These are phyloP conservation scores for Empidonax traillii DNA, from an alignment of 2,113 vertebrate genomes.

Conservation along the genomic window DNA sequence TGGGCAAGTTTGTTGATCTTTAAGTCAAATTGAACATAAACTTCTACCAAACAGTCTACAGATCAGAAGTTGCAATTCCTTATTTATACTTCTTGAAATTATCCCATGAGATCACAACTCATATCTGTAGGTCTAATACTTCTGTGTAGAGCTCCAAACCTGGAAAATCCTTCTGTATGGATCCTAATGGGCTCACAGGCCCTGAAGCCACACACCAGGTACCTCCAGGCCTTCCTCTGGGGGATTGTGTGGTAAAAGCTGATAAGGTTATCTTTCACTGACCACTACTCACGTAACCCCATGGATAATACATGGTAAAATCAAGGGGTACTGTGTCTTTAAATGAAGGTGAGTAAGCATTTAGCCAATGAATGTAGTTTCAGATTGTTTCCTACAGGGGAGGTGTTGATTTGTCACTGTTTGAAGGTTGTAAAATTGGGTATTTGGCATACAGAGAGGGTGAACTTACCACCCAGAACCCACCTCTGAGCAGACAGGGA, in stretches of 20 bases:
- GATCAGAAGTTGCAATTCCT: background rate
- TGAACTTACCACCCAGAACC: background rate
- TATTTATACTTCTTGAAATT: background rate
- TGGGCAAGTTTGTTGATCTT: background rate
- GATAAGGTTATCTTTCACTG: background rate
- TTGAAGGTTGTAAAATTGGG: background rate
- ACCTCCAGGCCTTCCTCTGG: background rate
- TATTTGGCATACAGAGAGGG: background rate
- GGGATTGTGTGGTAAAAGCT: accelerated
- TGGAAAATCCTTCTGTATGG: background rate
- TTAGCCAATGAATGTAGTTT: background rate
- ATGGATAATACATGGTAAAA: background rate
- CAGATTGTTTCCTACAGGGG: background rate
- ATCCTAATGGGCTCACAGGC: background rate
- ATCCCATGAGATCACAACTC: background rate
- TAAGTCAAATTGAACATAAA: background rate
- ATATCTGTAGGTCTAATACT: background rate
- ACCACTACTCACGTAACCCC: background rate
- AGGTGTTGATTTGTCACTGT: background rate
- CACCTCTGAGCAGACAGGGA: background rate
- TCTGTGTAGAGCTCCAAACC: background rate
- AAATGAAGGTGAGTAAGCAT: background rate
- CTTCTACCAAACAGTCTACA: background rate
- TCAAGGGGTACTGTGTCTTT: background rate
- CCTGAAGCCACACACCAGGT: background rate